phyloP scores from a whole-genome alignment of 2,113 vertebrate genomes.

The Zonotrichia leucophrys region DNA sequence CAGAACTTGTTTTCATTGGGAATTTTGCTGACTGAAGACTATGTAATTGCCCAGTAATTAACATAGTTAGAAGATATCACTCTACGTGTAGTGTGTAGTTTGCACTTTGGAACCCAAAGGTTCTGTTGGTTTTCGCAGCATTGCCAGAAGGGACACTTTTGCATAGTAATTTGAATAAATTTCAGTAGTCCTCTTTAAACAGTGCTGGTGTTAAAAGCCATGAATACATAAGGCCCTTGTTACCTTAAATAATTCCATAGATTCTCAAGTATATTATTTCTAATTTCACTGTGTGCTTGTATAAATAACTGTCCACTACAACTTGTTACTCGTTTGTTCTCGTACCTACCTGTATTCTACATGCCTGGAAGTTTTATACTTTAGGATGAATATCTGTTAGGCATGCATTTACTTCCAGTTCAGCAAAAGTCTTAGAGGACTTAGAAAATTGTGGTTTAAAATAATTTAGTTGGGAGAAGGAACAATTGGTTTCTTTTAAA shows the following conservation, averaged over 20 bases:
- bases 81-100: not conserved
- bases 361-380: not conserved
- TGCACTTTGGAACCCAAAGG: not conserved
- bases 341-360: not conserved
- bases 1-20: not conserved
- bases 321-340: not conserved
- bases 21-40: constrained; percentile 37
- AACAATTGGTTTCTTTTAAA: not conserved
- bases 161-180: constrained; percentile 29
- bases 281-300: not conserved
- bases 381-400: not conserved
- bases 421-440: not conserved
- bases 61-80: not conserved
- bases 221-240: not conserved
- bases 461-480: not conserved
- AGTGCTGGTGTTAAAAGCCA: constrained; percentile 2
- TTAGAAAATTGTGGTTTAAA: not conserved
- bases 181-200: constrained; percentile 2
- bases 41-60: constrained; percentile 1
- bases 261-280: not conserved
- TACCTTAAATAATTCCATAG: not conserved
- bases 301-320: not conserved
- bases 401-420: not conserved
- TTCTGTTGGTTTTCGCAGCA: not conserved
- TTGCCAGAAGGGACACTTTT: constrained; percentile 38